Evolutionary conservation across 2,113 vertebrate species (phyloP).

Genomic region (Paraplagusia blochii): DNA sequence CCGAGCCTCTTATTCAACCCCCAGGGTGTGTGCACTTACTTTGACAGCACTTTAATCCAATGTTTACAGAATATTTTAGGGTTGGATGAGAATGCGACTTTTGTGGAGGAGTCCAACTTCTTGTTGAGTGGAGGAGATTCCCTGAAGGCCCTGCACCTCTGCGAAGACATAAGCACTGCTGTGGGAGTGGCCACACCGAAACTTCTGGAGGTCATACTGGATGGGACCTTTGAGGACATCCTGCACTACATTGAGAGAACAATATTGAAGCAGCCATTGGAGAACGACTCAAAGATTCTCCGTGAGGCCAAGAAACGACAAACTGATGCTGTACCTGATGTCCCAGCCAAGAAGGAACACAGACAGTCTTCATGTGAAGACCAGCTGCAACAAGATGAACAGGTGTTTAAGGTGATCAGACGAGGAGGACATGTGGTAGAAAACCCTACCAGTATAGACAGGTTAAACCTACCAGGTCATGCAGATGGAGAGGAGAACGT

Average conservation of each 20-base stretch:
- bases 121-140: constrained; percentile 90
- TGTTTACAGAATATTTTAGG: constrained; percentile 76
- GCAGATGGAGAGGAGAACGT: background rate
- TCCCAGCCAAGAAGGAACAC: constrained; percentile 34
- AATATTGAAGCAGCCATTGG: constrained; percentile 7
- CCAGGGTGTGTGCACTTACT: background rate
- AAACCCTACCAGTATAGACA: background rate
- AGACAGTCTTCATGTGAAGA: background rate
- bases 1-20: background rate
- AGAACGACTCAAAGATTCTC: constrained; percentile 12
- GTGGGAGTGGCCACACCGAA: constrained; percentile 73
- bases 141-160: constrained; percentile 81
- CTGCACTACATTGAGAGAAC: constrained; percentile 69
- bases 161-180: constrained; percentile 77
- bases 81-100: constrained; percentile 62
- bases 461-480: background rate
- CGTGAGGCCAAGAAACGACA: constrained; percentile 30
- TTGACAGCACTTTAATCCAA: background rate
- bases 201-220: constrained; percentile 86
- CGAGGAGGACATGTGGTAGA: constrained; percentile 54
- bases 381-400: constrained; percentile 2
- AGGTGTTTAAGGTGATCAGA: constrained; percentile 45
- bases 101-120: constrained; percentile 80
- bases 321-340: background rate
- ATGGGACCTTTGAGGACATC: constrained; percentile 77